Percentiles rank a stretch among this genome's conserved stretches.
phyloP scores from a whole-genome alignment of 2,888 invertebrate species.

The Formica aserva region DNA sequence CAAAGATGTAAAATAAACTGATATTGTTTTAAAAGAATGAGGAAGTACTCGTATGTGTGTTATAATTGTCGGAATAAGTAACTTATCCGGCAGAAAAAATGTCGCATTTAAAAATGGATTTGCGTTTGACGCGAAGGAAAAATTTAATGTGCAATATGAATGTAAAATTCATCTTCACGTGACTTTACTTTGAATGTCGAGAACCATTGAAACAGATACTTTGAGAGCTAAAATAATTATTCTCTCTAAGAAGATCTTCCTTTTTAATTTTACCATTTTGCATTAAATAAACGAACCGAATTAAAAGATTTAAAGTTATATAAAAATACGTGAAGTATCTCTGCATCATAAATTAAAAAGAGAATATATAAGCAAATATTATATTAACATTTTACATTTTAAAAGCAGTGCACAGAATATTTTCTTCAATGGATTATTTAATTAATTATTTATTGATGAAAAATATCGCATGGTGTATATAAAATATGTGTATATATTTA shows the following conservation, averaged over 20 bases:
- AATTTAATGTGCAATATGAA: neutral
- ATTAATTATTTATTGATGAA: neutral
- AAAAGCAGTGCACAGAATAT: neutral
- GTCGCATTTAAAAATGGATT: neutral
- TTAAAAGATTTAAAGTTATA: neutral
- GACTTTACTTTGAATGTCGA: constrained; percentile 11
- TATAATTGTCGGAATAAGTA: constrained; percentile 10
- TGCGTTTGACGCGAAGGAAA: neutral
- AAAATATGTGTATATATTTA: neutral
- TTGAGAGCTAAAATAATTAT: neutral
- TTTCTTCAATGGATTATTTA: neutral
- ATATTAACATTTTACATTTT: neutral
- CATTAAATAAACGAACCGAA: neutral
- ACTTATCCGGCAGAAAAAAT: neutral
- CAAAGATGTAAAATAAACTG: constrained; percentile 22
- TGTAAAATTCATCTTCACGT: neutral
- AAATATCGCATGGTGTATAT: neutral
- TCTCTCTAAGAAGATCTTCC: neutral
- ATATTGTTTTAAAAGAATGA: constrained; percentile 23
- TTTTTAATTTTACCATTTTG: neutral
- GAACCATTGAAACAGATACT: neutral
- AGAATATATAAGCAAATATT: neutral
- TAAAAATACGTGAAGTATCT: neutral
- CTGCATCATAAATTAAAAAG: neutral
- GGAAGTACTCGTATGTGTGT: neutral